These are phyloP conservation scores for Eleginops maclovinus DNA, from an alignment of 2,113 vertebrate genomes.

Conservation along the genomic window DNA sequence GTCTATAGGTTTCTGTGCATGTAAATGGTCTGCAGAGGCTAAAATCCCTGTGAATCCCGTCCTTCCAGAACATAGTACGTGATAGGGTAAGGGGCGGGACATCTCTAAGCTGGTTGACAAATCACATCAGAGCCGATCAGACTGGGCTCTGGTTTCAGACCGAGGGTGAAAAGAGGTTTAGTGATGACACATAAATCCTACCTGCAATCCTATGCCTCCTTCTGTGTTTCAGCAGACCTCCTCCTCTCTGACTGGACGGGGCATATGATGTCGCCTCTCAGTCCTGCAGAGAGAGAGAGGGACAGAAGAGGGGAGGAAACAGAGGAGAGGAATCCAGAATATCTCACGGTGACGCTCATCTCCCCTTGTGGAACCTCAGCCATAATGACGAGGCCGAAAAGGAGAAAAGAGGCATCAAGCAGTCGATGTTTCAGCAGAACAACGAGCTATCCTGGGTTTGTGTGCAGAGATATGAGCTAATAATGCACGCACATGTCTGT, in stretches of 20 bases:
- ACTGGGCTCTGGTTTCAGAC: too few species aligned
- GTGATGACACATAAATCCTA: too few species aligned
- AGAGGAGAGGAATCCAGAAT: slow-evolving; percentile 74
- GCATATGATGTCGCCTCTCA: not conserved
- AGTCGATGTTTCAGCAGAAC: slow-evolving; percentile 34
- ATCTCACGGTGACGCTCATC: slow-evolving; percentile 68
- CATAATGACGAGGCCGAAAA: slow-evolving; percentile 39
- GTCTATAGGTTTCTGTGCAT: too few species aligned
- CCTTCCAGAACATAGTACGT: too few species aligned
- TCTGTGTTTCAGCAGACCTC: not conserved
- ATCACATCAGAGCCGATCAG: too few species aligned
- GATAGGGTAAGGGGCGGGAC: too few species aligned
- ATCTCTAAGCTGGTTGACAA: too few species aligned
- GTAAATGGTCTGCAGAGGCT: too few species aligned
- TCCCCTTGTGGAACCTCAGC: slow-evolving; percentile 53
- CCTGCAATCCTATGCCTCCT: too few species aligned
- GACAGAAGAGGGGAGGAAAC: slow-evolving; percentile 49
- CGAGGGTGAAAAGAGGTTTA: too few species aligned
- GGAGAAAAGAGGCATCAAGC: slow-evolving; percentile 35
- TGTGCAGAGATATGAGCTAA: not conserved
- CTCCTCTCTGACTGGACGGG: slow-evolving; percentile 2
- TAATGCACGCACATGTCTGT: not conserved
- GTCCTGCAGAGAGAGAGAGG: slow-evolving; percentile 38
- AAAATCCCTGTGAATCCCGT: too few species aligned
- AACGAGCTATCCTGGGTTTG: not conserved